These are phyloP conservation scores for Benitochromis conjunctus DNA, from an alignment of 2,113 vertebrate species.

Conservation along the genomic window DNA sequence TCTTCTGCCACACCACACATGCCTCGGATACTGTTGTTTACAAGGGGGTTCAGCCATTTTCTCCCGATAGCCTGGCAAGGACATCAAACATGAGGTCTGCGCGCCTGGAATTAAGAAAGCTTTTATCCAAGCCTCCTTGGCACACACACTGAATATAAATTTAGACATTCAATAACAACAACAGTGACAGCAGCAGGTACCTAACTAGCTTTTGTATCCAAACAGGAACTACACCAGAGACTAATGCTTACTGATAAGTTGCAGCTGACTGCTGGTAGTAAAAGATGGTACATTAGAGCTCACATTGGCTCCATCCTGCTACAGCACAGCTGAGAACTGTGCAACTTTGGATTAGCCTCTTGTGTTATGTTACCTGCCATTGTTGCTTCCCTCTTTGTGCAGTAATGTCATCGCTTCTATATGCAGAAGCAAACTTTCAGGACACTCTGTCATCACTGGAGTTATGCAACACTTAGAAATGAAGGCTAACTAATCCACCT, in stretches of 20 bases:
- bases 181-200: neutral
- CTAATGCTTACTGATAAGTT: neutral
- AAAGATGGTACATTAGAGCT: neutral
- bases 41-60: neutral
- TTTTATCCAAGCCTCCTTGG: slow-evolving; percentile 23
- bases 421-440: neutral
- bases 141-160: slow-evolving; percentile 20
- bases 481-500: neutral
- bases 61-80: neutral
- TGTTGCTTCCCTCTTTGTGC: neutral
- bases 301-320: neutral
- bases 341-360: slow-evolving; percentile 10
- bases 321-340: neutral
- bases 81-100: slow-evolving; percentile 12
- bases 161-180: slow-evolving; percentile 22
- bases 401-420: neutral
- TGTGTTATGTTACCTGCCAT: neutral
- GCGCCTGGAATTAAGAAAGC: slow-evolving; percentile 26
- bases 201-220: neutral
- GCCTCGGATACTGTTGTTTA: neutral
- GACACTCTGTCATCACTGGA: neutral
- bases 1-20: neutral
- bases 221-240: neutral
- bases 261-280: neutral
- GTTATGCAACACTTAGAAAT: neutral